Evolutionary conservation across 2,888 invertebrate species (phyloP).

Genomic region (Synergus itoensis): DNA sequence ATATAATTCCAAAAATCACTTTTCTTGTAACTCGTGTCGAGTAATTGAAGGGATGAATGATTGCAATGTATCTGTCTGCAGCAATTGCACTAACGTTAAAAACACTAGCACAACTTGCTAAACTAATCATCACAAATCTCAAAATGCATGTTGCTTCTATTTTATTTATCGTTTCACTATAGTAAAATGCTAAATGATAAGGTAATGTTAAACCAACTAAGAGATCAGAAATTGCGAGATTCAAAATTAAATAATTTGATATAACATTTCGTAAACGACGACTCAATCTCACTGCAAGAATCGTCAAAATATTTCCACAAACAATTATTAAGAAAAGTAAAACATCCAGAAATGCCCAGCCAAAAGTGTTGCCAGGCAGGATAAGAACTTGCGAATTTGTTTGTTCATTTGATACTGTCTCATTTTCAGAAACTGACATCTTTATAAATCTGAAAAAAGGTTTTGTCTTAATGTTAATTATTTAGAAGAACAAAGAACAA

Average conservation of each 20-base stretch:
- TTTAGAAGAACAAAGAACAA: background rate
- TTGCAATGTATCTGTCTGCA: constrained; percentile 88
- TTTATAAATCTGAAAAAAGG: background rate
- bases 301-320: constrained; percentile 87
- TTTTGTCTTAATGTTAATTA: background rate
- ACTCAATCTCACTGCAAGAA: constrained; percentile 86
- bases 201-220: constrained; percentile 88
- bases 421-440: background rate
- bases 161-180: constrained; percentile 81
- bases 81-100: constrained; percentile 89
- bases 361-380: constrained; percentile 34
- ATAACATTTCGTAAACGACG: constrained; percentile 84
- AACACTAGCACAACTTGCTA: constrained; percentile 89
- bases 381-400: background rate
- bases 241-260: constrained; percentile 89
- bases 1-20: constrained; percentile 82
- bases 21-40: constrained; percentile 85
- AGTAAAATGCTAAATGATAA: constrained; percentile 88
- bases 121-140: constrained; percentile 84
- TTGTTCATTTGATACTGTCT: background rate
- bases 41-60: constrained; percentile 89
- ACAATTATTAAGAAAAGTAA: constrained; percentile 84
- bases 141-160: constrained; percentile 83
- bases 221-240: constrained; percentile 88
- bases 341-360: constrained; percentile 85